Base-by-base conservation (phyloP, 2,797 vertebrate species). In the Salmo trutta region DNA sequence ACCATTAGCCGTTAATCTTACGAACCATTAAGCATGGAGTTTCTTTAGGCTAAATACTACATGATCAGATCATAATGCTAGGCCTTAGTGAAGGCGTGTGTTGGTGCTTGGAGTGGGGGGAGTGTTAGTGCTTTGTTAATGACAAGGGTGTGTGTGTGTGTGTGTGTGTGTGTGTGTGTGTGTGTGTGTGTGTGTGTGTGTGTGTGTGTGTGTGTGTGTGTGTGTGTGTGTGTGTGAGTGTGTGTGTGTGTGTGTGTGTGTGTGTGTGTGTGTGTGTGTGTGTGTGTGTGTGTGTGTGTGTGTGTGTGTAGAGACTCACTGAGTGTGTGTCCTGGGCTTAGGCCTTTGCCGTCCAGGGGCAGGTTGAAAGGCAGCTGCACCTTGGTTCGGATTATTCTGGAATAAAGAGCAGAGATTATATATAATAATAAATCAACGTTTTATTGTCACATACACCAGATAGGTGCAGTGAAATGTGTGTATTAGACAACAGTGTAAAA, bases 331-430 rank as follows among this genome's bases (percentile, higher is more conserved):
- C 96, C 96, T 1, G 96, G 96, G 81, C 96, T 97, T 81, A 97
- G 88, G 17, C 95, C 93, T 90, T 97, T 97, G 82, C 92, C 95
- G 59, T 97, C 96, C 91, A 97, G 90, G 15, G 96, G 95, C 68
- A 97, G 95, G 77, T 97, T 97, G 86, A 97, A 97, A 0, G 96
- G 95, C 78, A 97, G 97, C 83, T 98, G 97, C 67, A 98, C 97
- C 85, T 98, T 98, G 24, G 97, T 98, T 76, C 97, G 91, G 82
- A 98, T 98, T 89, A 98, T 98, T 93, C 97, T 98, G 78, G 24
- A 79, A 85, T 36, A 75, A 71, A 83, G 3, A n/a, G 10, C 21
- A 10, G 10, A 10, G 41, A 47, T 47, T 47, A 47, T 14, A 12
- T 14, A 3, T 47, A 14, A 12, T 47, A 47, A 10, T 47, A 47